Base-by-base conservation (phyloP, 1,140 invertebrate genomes). In the Camponotus vicinus region DNA sequence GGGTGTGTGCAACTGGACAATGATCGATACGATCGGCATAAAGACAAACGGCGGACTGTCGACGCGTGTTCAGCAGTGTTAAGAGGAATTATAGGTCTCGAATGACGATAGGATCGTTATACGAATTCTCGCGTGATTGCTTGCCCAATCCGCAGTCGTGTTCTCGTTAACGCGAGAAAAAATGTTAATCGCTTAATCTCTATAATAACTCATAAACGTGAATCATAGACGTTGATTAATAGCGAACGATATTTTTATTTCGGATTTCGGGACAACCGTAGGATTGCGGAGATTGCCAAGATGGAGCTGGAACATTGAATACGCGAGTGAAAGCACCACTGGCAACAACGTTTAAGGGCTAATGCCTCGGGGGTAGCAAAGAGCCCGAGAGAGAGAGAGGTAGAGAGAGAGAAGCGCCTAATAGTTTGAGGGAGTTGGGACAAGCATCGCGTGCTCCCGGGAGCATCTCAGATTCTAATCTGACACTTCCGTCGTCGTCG, bases 401-500 rank as follows among this genome's bases (percentile, higher is more conserved):
- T 71, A 67, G 80, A 85, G 40, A 73, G 78, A 55, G 80, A 75
- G 80, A 85, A 59, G 55, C 69, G 73, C 61, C 88, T 92, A 91
- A 91, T 91, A 92, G 89, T 92, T 90, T 86, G 77, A 89, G 88
- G 82, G 85, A 85, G 90, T 90, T 83, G 77, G 88, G 85, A 86
- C 79, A 91, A 86, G 83, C 91, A 92, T 93, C 88, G 93, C 93
- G 93, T 93, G 93, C 90, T 90, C 86, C 88, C 87, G 88, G 89
- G 92, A 93, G 89, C 92, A 93, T 93, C 93, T 94, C 94, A 94
- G 94, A 94, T 94, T 93, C 91, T 91, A 93, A 94, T 94, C 94
- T 93, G 92, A 94, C 93, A 93, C 92, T 93, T 93, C 93, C 91
- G 90, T 90, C 91, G 88, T 89, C 90, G 90, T 91, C 85, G 82